Evolutionary conservation across 1,140 invertebrate genomes (phyloP).

Genomic region (Heliconius nattereri): DNA sequence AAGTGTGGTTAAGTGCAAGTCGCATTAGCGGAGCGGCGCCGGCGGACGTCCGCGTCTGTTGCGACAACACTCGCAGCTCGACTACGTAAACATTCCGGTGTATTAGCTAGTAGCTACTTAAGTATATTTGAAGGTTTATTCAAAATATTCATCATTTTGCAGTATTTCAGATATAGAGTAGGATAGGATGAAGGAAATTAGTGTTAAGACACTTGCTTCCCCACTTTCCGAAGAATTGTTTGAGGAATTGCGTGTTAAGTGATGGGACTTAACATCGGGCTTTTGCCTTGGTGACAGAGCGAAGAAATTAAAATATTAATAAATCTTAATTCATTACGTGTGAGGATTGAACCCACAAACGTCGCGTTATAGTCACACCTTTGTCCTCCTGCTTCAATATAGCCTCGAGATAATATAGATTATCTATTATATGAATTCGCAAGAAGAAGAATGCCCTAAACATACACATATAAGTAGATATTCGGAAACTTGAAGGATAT

Average conservation of each 20-base stretch:
- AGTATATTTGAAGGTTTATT: neutral
- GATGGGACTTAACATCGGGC: too few relatives aligned
- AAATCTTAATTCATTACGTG: too few relatives aligned
- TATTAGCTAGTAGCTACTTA: slow-evolving; percentile 39
- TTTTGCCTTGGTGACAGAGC: too few relatives aligned
- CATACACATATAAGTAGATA: neutral
- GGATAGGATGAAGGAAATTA: too few relatives aligned
- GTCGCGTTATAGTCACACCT: too few relatives aligned
- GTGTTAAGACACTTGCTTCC: too few relatives aligned
- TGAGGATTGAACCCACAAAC: too few relatives aligned
- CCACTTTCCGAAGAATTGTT: too few relatives aligned
- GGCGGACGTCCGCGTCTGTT: slow-evolving; percentile 61
- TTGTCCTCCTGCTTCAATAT: too few relatives aligned
- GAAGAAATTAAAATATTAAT: too few relatives aligned
- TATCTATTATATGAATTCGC: neutral
- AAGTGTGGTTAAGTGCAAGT: slow-evolving; percentile 60
- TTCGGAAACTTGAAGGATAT: slow-evolving; percentile 40
- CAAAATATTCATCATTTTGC: neutral
- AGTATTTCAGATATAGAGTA: neutral
- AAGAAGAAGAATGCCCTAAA: neutral
- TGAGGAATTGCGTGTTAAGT: too few relatives aligned
- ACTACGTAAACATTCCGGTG: slow-evolving; percentile 57
- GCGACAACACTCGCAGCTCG: slow-evolving; percentile 56
- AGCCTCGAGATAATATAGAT: too few relatives aligned
- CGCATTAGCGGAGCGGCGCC: slow-evolving; percentile 69